These are phyloP conservation scores for Sycophila texana DNA, from an alignment of 2,888 invertebrate species.

Conservation along the genomic window DNA sequence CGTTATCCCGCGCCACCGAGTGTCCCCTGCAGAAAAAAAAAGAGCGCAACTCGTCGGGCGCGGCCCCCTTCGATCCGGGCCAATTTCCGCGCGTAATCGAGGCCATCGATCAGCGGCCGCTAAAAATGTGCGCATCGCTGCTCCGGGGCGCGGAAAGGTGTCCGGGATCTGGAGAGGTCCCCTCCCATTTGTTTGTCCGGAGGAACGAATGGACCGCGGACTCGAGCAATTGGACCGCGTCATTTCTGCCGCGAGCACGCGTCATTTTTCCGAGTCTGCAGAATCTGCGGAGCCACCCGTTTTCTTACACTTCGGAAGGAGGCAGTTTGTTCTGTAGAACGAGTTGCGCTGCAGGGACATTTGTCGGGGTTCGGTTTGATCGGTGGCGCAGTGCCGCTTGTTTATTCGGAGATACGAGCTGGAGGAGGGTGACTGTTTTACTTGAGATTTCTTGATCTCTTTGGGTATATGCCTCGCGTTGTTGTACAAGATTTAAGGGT, in stretches of 20 bases:
- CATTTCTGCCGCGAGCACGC: conserved; percentile 8
- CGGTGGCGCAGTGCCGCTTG: too few species aligned
- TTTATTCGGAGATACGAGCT: too few species aligned
- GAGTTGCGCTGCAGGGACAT: too few species aligned
- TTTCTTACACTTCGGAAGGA: too few species aligned
- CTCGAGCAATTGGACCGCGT: not conserved
- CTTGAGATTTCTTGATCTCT: too few species aligned
- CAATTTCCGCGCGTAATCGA: conserved; percentile 34
- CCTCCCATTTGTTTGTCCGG: conserved; percentile 37
- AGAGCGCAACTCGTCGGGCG: too few species aligned
- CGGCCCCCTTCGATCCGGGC: not conserved
- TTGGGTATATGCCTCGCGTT: too few species aligned
- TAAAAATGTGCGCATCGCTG: conserved; percentile 41
- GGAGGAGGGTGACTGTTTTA: too few species aligned
- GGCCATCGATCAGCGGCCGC: conserved; percentile 16
- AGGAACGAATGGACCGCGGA: conserved; percentile 23
- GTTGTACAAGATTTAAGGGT: too few species aligned
- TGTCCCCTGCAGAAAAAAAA: not conserved
- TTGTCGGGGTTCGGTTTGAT: too few species aligned
- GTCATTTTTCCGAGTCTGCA: conserved; percentile 11
- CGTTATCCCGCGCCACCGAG: conserved; percentile 37
- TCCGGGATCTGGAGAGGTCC: conserved; percentile 7
- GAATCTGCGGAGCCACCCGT: not conserved
- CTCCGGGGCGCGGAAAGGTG: conserved; percentile 9
- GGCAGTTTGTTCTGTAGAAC: too few species aligned